phyloP scores from a whole-genome alignment of 2,113 vertebrate species.

The Scomber japonicus region DNA sequence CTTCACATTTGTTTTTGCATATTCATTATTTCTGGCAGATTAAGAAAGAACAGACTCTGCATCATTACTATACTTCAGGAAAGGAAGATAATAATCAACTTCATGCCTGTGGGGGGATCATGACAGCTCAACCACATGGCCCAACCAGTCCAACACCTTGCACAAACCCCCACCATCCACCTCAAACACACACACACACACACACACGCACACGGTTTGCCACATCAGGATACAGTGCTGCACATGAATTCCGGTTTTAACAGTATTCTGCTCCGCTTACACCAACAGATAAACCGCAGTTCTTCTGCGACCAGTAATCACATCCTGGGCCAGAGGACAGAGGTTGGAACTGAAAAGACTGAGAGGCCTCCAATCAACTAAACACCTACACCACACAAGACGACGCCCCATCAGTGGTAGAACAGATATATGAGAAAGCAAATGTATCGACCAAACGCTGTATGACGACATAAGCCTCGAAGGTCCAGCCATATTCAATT shows the following conservation, averaged over 20 bases:
- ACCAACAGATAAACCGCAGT: slow-evolving; percentile 87
- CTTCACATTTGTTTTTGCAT: slow-evolving; percentile 65
- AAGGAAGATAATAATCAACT: slow-evolving; percentile 80
- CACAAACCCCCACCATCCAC: slow-evolving; percentile 70
- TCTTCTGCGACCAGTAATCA: slow-evolving; percentile 79
- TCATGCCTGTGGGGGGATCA: slow-evolving; percentile 56
- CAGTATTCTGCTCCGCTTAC: slow-evolving; percentile 84
- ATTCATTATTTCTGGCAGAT: slow-evolving; percentile 76
- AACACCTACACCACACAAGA: slow-evolving; percentile 31
- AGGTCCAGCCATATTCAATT: not conserved
- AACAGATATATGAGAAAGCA: slow-evolving; percentile 10
- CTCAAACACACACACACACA: slow-evolving; percentile 59
- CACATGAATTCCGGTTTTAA: slow-evolving; percentile 88
- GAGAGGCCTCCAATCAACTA: slow-evolving; percentile 42
- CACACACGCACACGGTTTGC: slow-evolving; percentile 61
- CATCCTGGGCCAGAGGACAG: slow-evolving; percentile 71
- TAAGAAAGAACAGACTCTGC: slow-evolving; percentile 67
- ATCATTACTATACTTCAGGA: slow-evolving; percentile 73
- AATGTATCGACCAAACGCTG: not conserved
- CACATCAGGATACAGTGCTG: slow-evolving; percentile 88
- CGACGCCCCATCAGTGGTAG: not conserved
- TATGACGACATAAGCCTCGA: slow-evolving; percentile 1
- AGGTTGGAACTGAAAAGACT: slow-evolving; percentile 55
- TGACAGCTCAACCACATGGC: slow-evolving; percentile 83
- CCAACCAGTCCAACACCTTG: slow-evolving; percentile 75